phyloP scores from a whole-genome alignment of 1,140 invertebrate genomes.

The Nilaparvata lugens region DNA sequence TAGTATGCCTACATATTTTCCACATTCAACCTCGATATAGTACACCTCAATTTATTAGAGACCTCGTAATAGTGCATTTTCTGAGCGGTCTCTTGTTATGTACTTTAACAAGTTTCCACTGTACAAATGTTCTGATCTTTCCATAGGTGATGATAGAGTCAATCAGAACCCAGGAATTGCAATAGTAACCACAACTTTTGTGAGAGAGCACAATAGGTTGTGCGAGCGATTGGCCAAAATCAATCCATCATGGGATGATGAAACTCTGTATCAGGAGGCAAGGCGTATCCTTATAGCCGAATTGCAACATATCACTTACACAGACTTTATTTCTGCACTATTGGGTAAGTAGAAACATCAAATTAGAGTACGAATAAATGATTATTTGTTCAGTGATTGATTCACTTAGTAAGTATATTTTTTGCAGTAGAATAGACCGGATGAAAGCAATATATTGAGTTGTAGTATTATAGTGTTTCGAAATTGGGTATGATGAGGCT shows the following conservation, averaged over 20 bases:
- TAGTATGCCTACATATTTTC: too few relatives aligned
- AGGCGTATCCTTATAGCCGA: slow-evolving; percentile 49
- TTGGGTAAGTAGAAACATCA: slow-evolving; percentile 38
- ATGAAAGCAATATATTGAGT: too few relatives aligned
- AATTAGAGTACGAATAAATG: background rate
- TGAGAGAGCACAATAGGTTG: slow-evolving; percentile 60
- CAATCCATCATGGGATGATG: slow-evolving; percentile 56
- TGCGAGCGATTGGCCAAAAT: slow-evolving; percentile 43
- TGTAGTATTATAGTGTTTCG: too few relatives aligned
- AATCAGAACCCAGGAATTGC: slow-evolving; percentile 51
- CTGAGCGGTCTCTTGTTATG: too few relatives aligned
- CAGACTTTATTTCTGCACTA: slow-evolving; percentile 49
- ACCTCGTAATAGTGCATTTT: too few relatives aligned
- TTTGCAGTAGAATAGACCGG: too few relatives aligned
- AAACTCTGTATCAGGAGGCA: slow-evolving; percentile 52
- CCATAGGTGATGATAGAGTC: slow-evolving; percentile 47
- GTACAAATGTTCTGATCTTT: slow-evolving; percentile 5
- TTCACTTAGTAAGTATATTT: too few relatives aligned
- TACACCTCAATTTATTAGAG: too few relatives aligned
- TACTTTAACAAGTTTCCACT: too few relatives aligned
- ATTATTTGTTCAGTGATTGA: background rate
- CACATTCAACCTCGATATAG: too few relatives aligned
- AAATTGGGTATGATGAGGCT: too few relatives aligned
- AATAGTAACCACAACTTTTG: slow-evolving; percentile 47
- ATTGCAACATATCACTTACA: slow-evolving; percentile 50